Base-by-base conservation (phyloP, 2,797 vertebrate genomes). In the Danio choprae region DNA sequence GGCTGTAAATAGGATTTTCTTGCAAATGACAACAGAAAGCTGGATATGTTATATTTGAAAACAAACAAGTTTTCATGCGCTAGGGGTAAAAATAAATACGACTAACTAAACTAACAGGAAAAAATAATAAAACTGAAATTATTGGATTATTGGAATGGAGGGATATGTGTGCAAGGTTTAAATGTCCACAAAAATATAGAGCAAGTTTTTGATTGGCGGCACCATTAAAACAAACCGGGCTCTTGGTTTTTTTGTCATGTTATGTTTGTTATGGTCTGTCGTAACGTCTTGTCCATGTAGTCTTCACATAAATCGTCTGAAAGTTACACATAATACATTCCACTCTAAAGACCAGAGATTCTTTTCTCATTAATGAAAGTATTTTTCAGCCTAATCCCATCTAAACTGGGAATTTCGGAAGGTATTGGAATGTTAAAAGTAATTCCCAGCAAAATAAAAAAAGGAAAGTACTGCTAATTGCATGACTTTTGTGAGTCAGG, bases 241-340 rank as follows among this genome's bases (percentile, higher is more conserved):
- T 82, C 89, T 92, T 89, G 88, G 91, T 82, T 85, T 82, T 83
- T 85, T 83, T 41, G 1, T 70, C 71, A 81, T 82, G 79, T 83
- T 74, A 48, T 80, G 62, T 80, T 84, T 81, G 80, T 82, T 83
- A 72, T 85, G 80, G 81, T 83, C 44, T 77, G 55, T 83, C 22
- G 51, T 81, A 81, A 63, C 53, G 74, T 86, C 72, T 75, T 53
- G 48, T 81, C 59, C 71, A 56, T 83, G 67, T 75, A 71, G 67
- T 71, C 74, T 78, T 77, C 51, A 72, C 68, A 72, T 78, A 58
- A 77, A 69, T 44, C 51, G 70, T 29, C 63, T 58, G 75, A 82
- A 72, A 82, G 67, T 58, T 76, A 74, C 67, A 73, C 71, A 73
- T 74, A 48, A 77, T 78, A 80, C 82, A 84, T 86, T 84, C 82